Evolutionary conservation across 2,888 invertebrate genomes (phyloP).

Genomic region (Balanococcus diminutus): DNA sequence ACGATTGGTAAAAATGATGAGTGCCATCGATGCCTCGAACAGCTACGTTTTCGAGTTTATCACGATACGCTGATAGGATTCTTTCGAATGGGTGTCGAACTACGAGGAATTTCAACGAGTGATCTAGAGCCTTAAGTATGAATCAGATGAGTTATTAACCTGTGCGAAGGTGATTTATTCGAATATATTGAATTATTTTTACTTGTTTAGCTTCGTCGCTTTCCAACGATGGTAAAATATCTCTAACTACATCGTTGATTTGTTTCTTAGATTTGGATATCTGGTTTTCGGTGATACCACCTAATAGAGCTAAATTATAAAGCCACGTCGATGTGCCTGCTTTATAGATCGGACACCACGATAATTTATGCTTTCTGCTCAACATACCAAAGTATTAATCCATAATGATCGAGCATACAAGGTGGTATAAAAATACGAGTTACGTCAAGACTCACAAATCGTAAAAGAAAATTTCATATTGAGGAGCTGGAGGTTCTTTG

Average conservation of each 20-base stretch:
- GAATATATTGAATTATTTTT: neutral
- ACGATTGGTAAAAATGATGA: constrained; percentile 64
- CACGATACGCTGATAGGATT: constrained; percentile 67
- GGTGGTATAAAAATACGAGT: no score
- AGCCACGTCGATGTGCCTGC: constrained; percentile 64
- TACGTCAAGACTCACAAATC: constrained; percentile 60
- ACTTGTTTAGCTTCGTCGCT: constrained; percentile 62
- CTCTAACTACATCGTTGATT: constrained; percentile 60
- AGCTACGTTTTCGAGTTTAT: constrained; percentile 61
- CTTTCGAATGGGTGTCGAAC: constrained; percentile 70
- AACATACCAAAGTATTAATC: constrained; percentile 57
- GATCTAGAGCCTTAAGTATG: constrained; percentile 61
- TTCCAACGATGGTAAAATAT: constrained; percentile 62
- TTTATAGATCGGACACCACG: constrained; percentile 65
- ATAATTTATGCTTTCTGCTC: constrained; percentile 61
- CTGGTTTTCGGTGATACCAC: constrained; percentile 61
- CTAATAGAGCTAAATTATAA: constrained; percentile 63
- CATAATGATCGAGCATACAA: neutral
- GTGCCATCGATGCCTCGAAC: constrained; percentile 61
- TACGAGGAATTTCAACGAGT: constrained; percentile 65
- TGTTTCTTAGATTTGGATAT: constrained; percentile 60
- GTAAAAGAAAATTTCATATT: constrained; percentile 63
- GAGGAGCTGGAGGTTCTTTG: constrained; percentile 64
- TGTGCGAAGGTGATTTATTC: no score
- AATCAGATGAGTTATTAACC: neutral